Conservation (phyloP, 2,888 invertebrate species). For the Mamestra brassicae region DNA sequence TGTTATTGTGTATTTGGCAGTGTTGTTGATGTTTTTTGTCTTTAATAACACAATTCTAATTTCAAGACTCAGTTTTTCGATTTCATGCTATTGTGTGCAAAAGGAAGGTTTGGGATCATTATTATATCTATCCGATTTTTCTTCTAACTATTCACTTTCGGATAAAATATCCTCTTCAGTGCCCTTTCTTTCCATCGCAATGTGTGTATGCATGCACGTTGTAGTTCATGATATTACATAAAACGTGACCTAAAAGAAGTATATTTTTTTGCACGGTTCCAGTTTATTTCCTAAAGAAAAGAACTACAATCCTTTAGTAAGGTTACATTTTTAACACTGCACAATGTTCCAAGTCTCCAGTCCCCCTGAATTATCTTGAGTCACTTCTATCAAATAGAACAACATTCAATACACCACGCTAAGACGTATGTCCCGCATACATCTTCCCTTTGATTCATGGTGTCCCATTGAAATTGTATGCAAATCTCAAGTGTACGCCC, state of each 20-base stretch:
- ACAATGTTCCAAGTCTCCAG: background rate
- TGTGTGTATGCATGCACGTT: too few relatives aligned
- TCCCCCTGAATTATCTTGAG: constrained; percentile 1
- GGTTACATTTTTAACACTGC: background rate
- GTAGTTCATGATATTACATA: too few relatives aligned
- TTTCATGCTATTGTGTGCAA: too few relatives aligned
- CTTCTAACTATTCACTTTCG: too few relatives aligned
- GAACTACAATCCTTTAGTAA: too few relatives aligned
- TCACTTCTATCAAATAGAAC: constrained; percentile 52
- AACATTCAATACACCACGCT: constrained; percentile 68
- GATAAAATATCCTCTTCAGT: too few relatives aligned
- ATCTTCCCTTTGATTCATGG: constrained; percentile 72
- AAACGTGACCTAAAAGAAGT: too few relatives aligned
- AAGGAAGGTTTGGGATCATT: too few relatives aligned
- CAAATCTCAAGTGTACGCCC: constrained; percentile 81
- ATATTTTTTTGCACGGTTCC: background rate
- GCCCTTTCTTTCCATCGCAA: too few relatives aligned
- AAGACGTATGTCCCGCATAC: constrained; percentile 74
- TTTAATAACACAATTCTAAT: background rate
- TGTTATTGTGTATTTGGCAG: background rate
- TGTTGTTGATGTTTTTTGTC: background rate
- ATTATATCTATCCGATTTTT: too few relatives aligned
- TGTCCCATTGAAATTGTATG: constrained; percentile 80
- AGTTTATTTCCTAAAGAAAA: background rate
- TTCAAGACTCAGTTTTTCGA: too few relatives aligned